Evolutionary conservation across 1,140 invertebrate genomes (phyloP).

Genomic region (Euura lappo): DNA sequence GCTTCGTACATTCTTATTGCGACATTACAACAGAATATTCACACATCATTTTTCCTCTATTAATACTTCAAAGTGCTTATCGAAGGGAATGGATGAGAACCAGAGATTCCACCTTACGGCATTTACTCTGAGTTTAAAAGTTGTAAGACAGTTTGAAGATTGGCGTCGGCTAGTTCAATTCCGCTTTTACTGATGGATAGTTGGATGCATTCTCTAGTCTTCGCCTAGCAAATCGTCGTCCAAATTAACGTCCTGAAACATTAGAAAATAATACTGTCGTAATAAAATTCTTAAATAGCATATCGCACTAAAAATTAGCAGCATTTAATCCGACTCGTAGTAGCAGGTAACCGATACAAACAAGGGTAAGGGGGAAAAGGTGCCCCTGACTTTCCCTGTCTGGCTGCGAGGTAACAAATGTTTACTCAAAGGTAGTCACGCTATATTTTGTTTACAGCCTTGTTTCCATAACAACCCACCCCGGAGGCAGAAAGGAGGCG

Average conservation of each 20-base stretch:
- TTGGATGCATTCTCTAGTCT: slow-evolving; percentile 38
- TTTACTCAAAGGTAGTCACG: slow-evolving; percentile 38
- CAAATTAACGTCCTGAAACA: slow-evolving; percentile 68
- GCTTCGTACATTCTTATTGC: background rate
- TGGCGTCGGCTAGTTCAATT: background rate
- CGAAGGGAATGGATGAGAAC: background rate
- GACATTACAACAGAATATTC: slow-evolving; percentile 18
- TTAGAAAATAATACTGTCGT: slow-evolving; percentile 27
- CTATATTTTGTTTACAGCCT: slow-evolving; percentile 41
- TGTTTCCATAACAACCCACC: slow-evolving; percentile 41
- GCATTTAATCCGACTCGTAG: slow-evolving; percentile 27
- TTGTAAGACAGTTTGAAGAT: slow-evolving; percentile 1
- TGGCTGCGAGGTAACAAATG: slow-evolving; percentile 17
- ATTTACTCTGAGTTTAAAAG: background rate
- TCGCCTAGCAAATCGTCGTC: slow-evolving; percentile 71
- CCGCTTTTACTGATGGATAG: background rate
- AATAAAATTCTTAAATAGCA: slow-evolving; percentile 8
- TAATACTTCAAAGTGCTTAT: slow-evolving; percentile 7
- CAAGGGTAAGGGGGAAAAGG: slow-evolving; percentile 13
- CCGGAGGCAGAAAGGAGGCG: slow-evolving; percentile 7
- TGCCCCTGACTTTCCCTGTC: slow-evolving; percentile 10
- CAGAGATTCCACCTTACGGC: background rate
- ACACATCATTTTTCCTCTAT: background rate
- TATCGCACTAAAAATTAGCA: slow-evolving; percentile 23
- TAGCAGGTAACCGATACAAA: slow-evolving; percentile 35